These are phyloP conservation scores for Psettodes erumei DNA, from an alignment of 2,113 vertebrate species.

Conservation along the genomic window DNA sequence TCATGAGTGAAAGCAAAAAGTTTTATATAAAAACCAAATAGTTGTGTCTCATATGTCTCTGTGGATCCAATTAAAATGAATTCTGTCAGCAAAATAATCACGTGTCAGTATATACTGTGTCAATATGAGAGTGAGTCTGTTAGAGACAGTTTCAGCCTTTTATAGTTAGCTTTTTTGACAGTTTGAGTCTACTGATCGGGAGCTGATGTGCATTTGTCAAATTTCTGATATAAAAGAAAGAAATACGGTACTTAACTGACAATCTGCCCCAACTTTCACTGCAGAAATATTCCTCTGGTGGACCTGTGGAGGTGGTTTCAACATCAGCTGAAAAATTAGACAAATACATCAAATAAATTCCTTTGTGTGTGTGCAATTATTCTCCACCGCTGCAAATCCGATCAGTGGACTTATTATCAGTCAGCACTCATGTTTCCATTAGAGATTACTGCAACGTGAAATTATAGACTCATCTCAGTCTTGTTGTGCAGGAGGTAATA, in stretches of 20 bases:
- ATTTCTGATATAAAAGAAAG: slow-evolving; percentile 3
- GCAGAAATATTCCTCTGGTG: background rate
- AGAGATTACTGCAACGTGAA: slow-evolving; percentile 10
- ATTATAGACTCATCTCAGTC: slow-evolving; percentile 26
- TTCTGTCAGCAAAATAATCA: slow-evolving; percentile 37
- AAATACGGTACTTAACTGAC: background rate
- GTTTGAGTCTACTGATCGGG: background rate
- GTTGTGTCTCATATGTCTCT: slow-evolving; percentile 40
- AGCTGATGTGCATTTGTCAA: background rate
- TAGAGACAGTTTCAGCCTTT: background rate
- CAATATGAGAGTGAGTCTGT: background rate
- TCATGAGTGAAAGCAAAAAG: slow-evolving; percentile 17
- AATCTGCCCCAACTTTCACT: background rate
- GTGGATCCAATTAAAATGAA: slow-evolving; percentile 61
- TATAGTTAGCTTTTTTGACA: no score
- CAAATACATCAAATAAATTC: background rate
- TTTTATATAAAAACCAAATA: slow-evolving; percentile 44
- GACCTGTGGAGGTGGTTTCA: background rate
- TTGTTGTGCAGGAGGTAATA: slow-evolving; percentile 23
- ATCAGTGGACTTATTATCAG: slow-evolving; percentile 3
- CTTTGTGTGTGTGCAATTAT: slow-evolving; percentile 1
- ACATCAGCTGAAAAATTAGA: background rate
- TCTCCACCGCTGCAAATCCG: slow-evolving; percentile 3
- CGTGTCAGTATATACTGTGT: slow-evolving; percentile 7
- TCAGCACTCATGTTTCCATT: background rate